Percentiles rank a stretch among this genome's conserved stretches.
phyloP scores from a whole-genome alignment of 2,888 invertebrate genomes.

The Lumbricus terrestris region DNA sequence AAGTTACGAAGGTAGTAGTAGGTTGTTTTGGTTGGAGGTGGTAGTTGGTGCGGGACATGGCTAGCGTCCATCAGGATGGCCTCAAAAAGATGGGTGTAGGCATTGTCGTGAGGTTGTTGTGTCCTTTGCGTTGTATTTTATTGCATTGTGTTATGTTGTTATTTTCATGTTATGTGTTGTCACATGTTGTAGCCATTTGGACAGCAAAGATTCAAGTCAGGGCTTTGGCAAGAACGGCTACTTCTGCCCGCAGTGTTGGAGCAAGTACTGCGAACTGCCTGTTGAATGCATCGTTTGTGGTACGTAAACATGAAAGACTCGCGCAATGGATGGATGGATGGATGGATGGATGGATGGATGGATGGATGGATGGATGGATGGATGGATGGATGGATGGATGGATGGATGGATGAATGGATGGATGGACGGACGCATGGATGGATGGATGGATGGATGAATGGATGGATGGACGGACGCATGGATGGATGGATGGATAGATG shows the following conservation, averaged over 20 bases:
- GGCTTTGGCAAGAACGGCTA: constrained; percentile 58
- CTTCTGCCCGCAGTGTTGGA: constrained; percentile 78
- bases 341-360: background rate
- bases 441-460: background rate
- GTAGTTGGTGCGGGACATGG: too few species aligned
- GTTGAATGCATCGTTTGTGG: constrained; percentile 93
- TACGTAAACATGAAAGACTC: constrained; percentile 44
- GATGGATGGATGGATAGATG: background rate
- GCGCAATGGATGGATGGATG: background rate
- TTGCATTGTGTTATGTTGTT: background rate
- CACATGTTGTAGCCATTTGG: constrained; percentile 72
- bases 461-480: background rate
- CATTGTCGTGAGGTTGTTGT: too few species aligned
- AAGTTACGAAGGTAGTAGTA: too few species aligned
- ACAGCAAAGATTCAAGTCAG: constrained; percentile 57
- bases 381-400: background rate
- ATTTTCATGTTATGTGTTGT: background rate
- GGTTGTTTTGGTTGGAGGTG: too few species aligned
- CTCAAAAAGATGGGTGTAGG: too few species aligned
- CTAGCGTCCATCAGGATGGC: too few species aligned
- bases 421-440: background rate
- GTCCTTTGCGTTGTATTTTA: background rate
- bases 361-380: background rate
- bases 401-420: background rate
- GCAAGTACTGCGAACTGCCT: constrained; percentile 96